Evolutionary conservation across 2,113 vertebrate genomes (phyloP), one percentile per base, ranked within the genome.

Genomic region (Strigops habroptila): DNA sequence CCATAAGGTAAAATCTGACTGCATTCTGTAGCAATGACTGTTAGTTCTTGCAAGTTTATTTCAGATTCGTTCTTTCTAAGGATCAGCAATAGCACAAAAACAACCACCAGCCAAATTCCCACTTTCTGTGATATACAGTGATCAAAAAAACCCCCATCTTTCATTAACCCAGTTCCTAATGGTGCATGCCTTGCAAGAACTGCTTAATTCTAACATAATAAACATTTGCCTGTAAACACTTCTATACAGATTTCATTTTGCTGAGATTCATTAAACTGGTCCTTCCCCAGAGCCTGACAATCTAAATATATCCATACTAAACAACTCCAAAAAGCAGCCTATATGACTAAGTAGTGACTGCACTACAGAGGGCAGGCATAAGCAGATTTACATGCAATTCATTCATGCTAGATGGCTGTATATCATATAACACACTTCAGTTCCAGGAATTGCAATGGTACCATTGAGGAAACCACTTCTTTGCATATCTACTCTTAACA

Each of bases 281-380:
- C 77, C 79, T 64, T 91, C 87, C 86, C 77, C 43, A 74, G 46
- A 73, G 90, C 86, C 78, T 33, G 22, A 60, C 51, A 70, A 55
- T 69, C 88, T 89, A 94, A 91, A 96, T 82, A 92, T 90, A 95
- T 49, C 86, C 44, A 41, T 31, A 86, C 96, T 68, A 96, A 96
- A 96, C 95, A 92, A 94, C 80, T 82, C 80, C 59, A 91, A 75
- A 90, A 90, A 95, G 65, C 84, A 92, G 80, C 37, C 88, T 83
- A 68, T 80, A 94, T 84, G 88, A 96, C 85, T 93, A 96, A 94
- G 86, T 73, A 97, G 59, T 71, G 85, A 90, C 87, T 97, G 93
- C 93, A 91, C 94, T 95, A 96, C 83, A 96, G 95, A 97, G 95
- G 93, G 96, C 94, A 94, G 93, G 93, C 80, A 43, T 97, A 97